Percentiles rank a stretch among this genome's conserved stretches.
Conservation (phyloP, 2,797 vertebrate genomes). For the Urosaurus nigricauda region DNA sequence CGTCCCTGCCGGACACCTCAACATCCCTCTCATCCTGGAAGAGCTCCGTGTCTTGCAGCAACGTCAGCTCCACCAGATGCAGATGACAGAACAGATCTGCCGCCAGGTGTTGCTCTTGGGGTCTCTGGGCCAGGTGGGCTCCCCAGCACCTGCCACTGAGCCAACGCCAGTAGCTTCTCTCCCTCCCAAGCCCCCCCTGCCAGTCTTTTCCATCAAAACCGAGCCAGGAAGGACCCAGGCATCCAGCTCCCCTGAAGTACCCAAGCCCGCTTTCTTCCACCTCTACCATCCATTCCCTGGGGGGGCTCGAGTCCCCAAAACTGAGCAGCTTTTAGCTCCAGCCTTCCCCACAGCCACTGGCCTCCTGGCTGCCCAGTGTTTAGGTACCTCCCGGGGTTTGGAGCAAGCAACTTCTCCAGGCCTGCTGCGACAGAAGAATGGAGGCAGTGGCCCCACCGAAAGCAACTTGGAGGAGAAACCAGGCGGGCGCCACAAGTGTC, state of each 20-base stretch:
- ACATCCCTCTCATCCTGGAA: slow-evolving; percentile 91
- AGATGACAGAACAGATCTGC: slow-evolving; percentile 94
- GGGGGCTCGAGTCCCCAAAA: slow-evolving; percentile 54
- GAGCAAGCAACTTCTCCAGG: slow-evolving; percentile 73
- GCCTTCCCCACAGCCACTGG: slow-evolving; percentile 71
- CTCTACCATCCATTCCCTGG: slow-evolving; percentile 72
- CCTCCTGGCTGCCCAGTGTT: slow-evolving; percentile 82
- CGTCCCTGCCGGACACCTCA: slow-evolving; percentile 77
- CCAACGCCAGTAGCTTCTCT: background rate
- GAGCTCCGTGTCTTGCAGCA: slow-evolving; percentile 91
- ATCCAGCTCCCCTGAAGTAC: slow-evolving; percentile 64
- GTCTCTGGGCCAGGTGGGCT: slow-evolving; percentile 67
- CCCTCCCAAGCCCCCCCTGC: slow-evolving; percentile 71
- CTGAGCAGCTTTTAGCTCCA: slow-evolving; percentile 70
- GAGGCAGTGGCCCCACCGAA: slow-evolving; percentile 62
- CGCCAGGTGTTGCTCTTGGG: slow-evolving; percentile 90
- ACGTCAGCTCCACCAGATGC: slow-evolving; percentile 94
- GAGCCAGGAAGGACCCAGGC: slow-evolving; percentile 68
- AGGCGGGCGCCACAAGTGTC: slow-evolving; percentile 83
- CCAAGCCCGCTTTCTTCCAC: slow-evolving; percentile 77
- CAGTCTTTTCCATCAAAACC: slow-evolving; percentile 75
- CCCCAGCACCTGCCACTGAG: slow-evolving; percentile 68
- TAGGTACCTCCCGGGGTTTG: slow-evolving; percentile 70
- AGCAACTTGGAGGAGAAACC: slow-evolving; percentile 74
- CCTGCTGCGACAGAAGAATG: slow-evolving; percentile 76